Evolutionary conservation across 1,140 invertebrate species (phyloP), one percentile per base, ranked within the genome.

Genomic region (Papilio helenus): DNA sequence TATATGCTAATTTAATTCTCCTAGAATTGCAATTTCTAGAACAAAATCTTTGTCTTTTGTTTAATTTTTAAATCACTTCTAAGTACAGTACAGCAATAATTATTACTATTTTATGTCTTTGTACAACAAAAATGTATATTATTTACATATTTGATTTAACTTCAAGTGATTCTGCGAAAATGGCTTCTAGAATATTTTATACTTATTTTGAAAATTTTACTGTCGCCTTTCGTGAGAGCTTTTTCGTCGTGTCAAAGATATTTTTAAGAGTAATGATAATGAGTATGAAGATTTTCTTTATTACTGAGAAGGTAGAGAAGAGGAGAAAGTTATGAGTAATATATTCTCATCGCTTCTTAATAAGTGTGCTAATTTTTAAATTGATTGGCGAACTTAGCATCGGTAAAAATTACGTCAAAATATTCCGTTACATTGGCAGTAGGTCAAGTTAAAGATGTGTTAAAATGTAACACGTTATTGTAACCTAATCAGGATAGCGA

Each of bases 351-450:
- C 61, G 23, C 1, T 65, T 29, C 26, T 65, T 65, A 65, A 65
- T 65, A 65, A 65, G 14, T 65, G 61, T 65, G 23, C 61, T 55
- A 55, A 55, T 55, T 55, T 55, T 55, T 55, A 61, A 26, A 58
- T 26, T 61, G 20, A 61, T 61, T 61, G 58, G 23, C 12, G 23
- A 61, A 12, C 58, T 61, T 61, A 12, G 20, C 10, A 29, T 68
- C 26, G 26, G 61, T 29, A 29, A 29, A 29, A 68, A 68, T 65
- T 61, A 26, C 23, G 58, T 65, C 20, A 23, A 58, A 65, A 12
- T 3, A 65, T 16, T 18, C 61, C 61, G 61, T 68, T 68, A 68
- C 20, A 68, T 29, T 29, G 26, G 26, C 29, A 68, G 61, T 68
- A 68, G 61, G 61, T 68, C 26, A 68, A 68, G 61, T 29, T 68